Base-by-base conservation (phyloP, 2,888 invertebrate genomes). In the Dorcus hopei region DNA sequence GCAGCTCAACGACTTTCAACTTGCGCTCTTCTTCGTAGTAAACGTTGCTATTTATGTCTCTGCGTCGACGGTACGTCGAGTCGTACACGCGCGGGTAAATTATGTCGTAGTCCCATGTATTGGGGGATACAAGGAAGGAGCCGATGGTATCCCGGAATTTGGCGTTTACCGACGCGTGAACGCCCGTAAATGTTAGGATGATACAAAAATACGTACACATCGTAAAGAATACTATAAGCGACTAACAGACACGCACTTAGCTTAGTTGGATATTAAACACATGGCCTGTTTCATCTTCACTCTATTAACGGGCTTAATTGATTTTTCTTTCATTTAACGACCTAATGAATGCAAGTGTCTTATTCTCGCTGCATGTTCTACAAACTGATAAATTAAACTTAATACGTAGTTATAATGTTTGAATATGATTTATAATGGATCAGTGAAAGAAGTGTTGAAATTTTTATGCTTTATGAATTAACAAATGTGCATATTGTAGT, bases 1-100 rank as follows among this genome's bases (percentile, higher is more conserved):
- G 69, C 26, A 74, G 59, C 62, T 71, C 66, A 57, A 75, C 65
- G 58, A 71, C 68, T 67, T 69, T 70, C 59, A 64, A 62, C 57
- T 67, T 66, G 26, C 52, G 61, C 52, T 58, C 56, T 63, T 70
- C 66, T 57, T 67, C 65, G 52, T 64, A 65, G 60, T 65, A 66
- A 58, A 68, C 56, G 61, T 65, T 67, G 41, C 63, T 63, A 49
- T 64, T 61, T 57, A 70, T 61, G 52, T 69, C 63, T n/a, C 69
- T 58, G 19, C 66, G 68, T 52, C 60, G 49, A 9, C 65, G 59
- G 38, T 49, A 52, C 38, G 61, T 59, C 23, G 58, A 53, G 26
- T 69, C 64, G 55, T 59, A 61, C 38, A 73, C 60, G 49, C 63
- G 65, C 3, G 74, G 73, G 59, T 68, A 63, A 9, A 74, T 67